Evolutionary conservation across 2,888 invertebrate species (phyloP), one percentile per base, ranked within the genome.

Genomic region (Calameuta filiformis): DNA sequence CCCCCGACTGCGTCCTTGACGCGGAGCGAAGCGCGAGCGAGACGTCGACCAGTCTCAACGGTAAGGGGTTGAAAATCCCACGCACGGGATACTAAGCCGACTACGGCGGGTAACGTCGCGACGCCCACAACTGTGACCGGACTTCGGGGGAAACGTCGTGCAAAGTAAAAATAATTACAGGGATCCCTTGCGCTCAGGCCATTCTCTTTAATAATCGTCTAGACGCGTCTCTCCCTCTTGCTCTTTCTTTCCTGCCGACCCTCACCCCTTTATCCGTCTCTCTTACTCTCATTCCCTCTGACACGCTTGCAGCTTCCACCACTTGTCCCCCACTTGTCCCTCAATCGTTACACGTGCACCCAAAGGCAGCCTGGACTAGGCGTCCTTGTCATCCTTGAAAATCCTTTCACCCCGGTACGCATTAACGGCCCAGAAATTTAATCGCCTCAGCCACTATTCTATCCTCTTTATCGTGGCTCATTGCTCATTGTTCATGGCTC

Each of bases 171-270:
- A 84, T 83, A 82, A 83, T 83, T 84, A 79, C 82, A 73, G 15
- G 71, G 71, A 31, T 33, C 71, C 31, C 71, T 31, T 31, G 12
- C 71, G 71, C 71, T 12, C 71, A 33, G 31, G 68, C 75, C 37
- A 81, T 83, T 81, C 82, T 75, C 84, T 83, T 83, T 85, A 85
- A 84, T 81, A 83, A 83, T 81, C 85, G 83, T 85, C 85, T 84
- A 84, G 84, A 84, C 83, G 76, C 77, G 77, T 23, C 56, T 56
- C 56, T 23, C 23, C 23, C 15, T 15, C 56, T 56, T 9, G 56
- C 56, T 56, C 56, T 23, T 40, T 23, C 56, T 56, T 56, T 56
- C 56, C 56, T 56, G 56, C 9, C 56, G 56, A 56, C 56, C 9
- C 56, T 56, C 56, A 56, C 56, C 23, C 56, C 56, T 56, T 23